A percentile compares a stretch with the other conserved stretches of the same genome.
Evolutionary conservation across 2,797 vertebrate species (phyloP).

Genomic region (Poecile montanus): DNA sequence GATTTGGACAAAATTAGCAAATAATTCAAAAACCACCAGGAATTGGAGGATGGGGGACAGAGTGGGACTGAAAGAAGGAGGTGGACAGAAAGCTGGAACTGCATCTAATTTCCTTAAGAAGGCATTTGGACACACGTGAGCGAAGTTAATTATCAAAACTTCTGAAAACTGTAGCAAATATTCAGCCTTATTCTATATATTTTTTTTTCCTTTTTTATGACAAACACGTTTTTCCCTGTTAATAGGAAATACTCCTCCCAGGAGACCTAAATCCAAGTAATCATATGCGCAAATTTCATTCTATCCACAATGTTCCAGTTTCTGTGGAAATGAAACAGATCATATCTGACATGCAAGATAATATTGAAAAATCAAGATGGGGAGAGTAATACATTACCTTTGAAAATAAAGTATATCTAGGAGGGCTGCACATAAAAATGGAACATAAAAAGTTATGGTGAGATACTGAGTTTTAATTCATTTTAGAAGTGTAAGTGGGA

Average conservation of each 20-base stretch:
- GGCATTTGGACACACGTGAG: neutral
- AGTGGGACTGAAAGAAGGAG: neutral
- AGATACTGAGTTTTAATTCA: neutral
- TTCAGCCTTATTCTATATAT: neutral
- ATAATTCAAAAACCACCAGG: neutral
- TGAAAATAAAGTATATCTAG: conserved; percentile 80
- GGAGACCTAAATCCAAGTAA: neutral
- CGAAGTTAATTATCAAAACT: neutral
- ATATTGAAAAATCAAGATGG: neutral
- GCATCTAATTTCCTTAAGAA: neutral
- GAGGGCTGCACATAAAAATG: conserved; percentile 71
- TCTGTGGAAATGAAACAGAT: conserved; percentile 35
- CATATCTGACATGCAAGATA: neutral
- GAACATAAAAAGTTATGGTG: conserved; percentile 61
- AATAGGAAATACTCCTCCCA: neutral
- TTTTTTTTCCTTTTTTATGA: neutral
- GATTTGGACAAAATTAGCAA: neutral
- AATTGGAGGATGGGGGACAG: neutral
- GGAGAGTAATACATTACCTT: conserved; percentile 73
- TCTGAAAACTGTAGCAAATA: neutral
- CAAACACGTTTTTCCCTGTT: neutral
- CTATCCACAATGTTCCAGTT: neutral
- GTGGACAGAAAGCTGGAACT: neutral
- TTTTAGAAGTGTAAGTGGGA: neutral
- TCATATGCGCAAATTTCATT: neutral